Evolutionary conservation across 2,888 invertebrate species (phyloP).

Genomic region (Polymixis lichenea): DNA sequence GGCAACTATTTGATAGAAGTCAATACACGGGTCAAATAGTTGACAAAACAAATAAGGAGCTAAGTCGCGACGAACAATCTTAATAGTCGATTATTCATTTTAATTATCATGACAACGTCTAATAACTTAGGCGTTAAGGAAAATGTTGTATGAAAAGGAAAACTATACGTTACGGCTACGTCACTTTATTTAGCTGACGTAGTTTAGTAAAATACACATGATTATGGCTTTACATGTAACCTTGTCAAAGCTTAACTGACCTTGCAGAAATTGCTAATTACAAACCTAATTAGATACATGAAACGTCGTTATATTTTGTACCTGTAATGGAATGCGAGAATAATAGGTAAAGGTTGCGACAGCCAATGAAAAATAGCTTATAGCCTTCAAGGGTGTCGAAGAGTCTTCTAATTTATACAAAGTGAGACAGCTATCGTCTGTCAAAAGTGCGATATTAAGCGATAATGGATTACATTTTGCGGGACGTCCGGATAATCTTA

Average conservation of each 20-base stretch:
- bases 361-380: conserved; percentile 45
- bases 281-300: conserved; percentile 46
- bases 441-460: conserved; percentile 57
- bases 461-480: conserved; percentile 62
- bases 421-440: conserved; percentile 45
- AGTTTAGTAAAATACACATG: conserved; percentile 37
- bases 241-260: conserved; percentile 45
- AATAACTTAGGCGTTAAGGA: conserved; percentile 25
- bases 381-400: conserved; percentile 46
- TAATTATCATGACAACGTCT: conserved; percentile 21
- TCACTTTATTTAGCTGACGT: conserved; percentile 32
- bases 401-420: conserved; percentile 44
- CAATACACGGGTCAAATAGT: conserved; percentile 19
- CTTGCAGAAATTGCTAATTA: conserved; percentile 56
- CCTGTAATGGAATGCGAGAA: conserved; percentile 41
- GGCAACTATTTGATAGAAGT: conserved; percentile 37
- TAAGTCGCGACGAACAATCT: conserved; percentile 28
- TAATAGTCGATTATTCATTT: conserved; percentile 25
- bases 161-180: conserved; percentile 18
- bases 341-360: conserved; percentile 29
- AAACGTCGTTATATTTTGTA: conserved; percentile 44
- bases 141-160: conserved; percentile 36
- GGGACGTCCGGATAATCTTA: conserved; percentile 72
- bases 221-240: conserved; percentile 24
- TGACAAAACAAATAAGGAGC: conserved; percentile 18